phyloP scores from a whole-genome alignment of 1,140 invertebrate genomes.

The Chironomus striatipennis region DNA sequence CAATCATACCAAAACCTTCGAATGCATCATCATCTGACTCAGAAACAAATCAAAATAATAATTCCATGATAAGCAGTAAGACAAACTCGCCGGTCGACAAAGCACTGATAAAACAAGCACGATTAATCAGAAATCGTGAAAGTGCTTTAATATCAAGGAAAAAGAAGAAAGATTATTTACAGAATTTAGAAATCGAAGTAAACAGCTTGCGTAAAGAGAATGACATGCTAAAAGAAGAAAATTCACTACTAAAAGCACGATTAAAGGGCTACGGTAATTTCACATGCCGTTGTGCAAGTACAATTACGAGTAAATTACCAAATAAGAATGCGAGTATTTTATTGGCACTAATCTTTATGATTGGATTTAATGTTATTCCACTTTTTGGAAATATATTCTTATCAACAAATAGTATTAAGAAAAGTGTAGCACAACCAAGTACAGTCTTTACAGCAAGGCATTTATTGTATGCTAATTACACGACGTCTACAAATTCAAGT shows the following conservation, averaged over 20 bases:
- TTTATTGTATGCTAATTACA: neutral
- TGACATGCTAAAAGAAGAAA: conserved; percentile 45
- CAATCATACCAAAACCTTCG: neutral
- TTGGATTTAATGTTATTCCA: conserved; percentile 3
- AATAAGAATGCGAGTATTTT: neutral
- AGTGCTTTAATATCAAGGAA: conserved; percentile 66
- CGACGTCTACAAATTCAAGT: neutral
- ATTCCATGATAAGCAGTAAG: neutral
- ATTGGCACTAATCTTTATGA: neutral
- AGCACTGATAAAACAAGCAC: conserved; percentile 54
- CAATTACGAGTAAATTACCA: neutral
- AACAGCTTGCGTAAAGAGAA: conserved; percentile 53
- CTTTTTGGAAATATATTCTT: neutral
- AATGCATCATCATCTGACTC: neutral
- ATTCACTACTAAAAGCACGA: neutral
- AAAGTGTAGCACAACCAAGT: neutral
- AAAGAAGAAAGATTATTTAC: conserved; percentile 69
- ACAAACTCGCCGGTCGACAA: conserved; percentile 33
- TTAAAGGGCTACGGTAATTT: neutral
- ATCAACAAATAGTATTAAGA: neutral
- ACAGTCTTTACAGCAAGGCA: neutral
- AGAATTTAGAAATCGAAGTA: conserved; percentile 52
- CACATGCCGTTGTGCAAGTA: conserved; percentile 7
- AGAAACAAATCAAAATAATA: conserved; percentile 19
- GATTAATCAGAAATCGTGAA: conserved; percentile 67